Evolutionary conservation across 2,888 invertebrate species (phyloP).

Genomic region (Drosophila mulleri): DNA sequence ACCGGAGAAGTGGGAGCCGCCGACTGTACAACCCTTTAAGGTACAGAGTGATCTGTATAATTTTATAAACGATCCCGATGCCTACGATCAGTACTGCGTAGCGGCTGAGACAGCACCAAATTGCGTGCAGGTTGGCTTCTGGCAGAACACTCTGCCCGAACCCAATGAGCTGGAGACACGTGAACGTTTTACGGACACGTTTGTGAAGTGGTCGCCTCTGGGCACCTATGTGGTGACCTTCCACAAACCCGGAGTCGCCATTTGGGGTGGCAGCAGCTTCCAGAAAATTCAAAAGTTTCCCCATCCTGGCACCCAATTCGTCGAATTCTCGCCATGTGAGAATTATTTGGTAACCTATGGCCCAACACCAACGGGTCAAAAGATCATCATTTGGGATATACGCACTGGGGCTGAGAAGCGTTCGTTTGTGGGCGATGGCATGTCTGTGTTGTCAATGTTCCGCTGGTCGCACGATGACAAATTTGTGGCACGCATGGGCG

Average conservation of each 20-base stretch:
- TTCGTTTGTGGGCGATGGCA: slow-evolving; percentile 94
- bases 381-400: slow-evolving; percentile 98
- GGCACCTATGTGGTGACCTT: slow-evolving; percentile 98
- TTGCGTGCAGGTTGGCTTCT: slow-evolving; percentile 91
- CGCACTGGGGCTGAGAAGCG: slow-evolving; percentile 97
- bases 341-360: slow-evolving; percentile 98
- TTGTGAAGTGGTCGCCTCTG: slow-evolving; percentile 98
- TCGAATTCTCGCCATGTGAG: slow-evolving; percentile 99
- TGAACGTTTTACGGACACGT: slow-evolving; percentile 97
- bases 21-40: slow-evolving; percentile 94
- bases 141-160: slow-evolving; percentile 95
- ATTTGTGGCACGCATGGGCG: slow-evolving; percentile 95
- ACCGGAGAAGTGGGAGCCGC: slow-evolving; percentile 96
- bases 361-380: slow-evolving; percentile 91
- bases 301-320: slow-evolving; percentile 95
- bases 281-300: slow-evolving; percentile 96
- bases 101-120: slow-evolving; percentile 93
- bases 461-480: slow-evolving; percentile 98
- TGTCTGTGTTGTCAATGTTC: slow-evolving; percentile 96
- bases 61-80: slow-evolving; percentile 97
- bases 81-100: slow-evolving; percentile 97
- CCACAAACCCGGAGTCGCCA: slow-evolving; percentile 96
- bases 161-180: slow-evolving; percentile 93
- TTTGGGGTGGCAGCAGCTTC: slow-evolving; percentile 99
- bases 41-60: slow-evolving; percentile 96